Percentiles rank a stretch among this genome's conserved stretches.
Evolutionary conservation across 2,113 vertebrate species (phyloP).

Genomic region (Acrocephalus kingi): DNA sequence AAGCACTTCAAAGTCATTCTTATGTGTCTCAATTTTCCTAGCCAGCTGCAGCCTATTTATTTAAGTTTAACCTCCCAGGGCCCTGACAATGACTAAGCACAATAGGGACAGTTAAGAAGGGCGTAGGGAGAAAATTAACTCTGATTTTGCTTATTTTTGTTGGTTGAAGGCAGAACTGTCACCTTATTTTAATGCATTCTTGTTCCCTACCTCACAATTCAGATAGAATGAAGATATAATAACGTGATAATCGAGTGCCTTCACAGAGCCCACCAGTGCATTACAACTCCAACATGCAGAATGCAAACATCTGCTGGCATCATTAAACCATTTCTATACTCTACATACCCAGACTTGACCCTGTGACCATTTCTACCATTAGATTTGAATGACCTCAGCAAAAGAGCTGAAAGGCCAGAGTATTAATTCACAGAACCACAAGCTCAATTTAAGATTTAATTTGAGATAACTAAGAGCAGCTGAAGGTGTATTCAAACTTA

Average conservation of each 20-base stretch:
- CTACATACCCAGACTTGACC: slow-evolving; percentile 73
- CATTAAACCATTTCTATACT: slow-evolving; percentile 78
- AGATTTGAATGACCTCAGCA: slow-evolving; percentile 81
- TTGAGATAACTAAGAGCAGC: slow-evolving; percentile 83
- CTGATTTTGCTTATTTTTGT: slow-evolving; percentile 35
- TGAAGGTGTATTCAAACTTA: slow-evolving; percentile 83
- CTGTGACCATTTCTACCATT: slow-evolving; percentile 77
- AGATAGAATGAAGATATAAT: slow-evolving; percentile 35
- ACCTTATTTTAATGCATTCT: slow-evolving; percentile 31
- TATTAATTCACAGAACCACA: slow-evolving; percentile 83
- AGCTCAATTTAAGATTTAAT: slow-evolving; percentile 87
- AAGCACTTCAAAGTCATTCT: slow-evolving; percentile 42
- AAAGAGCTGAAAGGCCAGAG: slow-evolving; percentile 77
- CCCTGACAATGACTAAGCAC: slow-evolving; percentile 61
- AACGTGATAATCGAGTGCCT: slow-evolving; percentile 43
- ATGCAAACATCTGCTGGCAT: slow-evolving; percentile 74
- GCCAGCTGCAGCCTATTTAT: slow-evolving; percentile 37
- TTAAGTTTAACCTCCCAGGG: slow-evolving; percentile 43
- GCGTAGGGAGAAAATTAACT: slow-evolving; percentile 11
- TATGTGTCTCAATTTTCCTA: not conserved
- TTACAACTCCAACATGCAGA: slow-evolving; percentile 49
- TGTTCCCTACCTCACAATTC: slow-evolving; percentile 15
- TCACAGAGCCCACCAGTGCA: slow-evolving; percentile 47
- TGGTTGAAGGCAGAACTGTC: slow-evolving; percentile 21
- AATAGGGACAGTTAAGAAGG: slow-evolving; percentile 45